phyloP scores from a whole-genome alignment of 2,113 vertebrate genomes.

The Jacana jacana region DNA sequence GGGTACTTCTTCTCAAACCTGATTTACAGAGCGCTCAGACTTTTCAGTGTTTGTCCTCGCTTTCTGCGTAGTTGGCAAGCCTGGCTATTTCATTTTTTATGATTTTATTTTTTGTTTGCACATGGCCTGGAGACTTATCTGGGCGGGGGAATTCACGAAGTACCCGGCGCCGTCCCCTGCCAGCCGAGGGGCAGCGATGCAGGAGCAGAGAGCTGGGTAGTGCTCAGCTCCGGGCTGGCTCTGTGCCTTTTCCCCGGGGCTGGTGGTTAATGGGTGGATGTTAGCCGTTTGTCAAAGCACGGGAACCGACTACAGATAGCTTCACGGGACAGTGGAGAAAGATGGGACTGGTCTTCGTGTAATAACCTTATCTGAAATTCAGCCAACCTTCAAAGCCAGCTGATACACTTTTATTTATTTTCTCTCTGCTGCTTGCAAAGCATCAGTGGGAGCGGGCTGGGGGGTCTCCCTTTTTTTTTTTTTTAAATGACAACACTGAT shows the following conservation, averaged over 20 bases:
- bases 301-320: not conserved
- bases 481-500: not conserved
- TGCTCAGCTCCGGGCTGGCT: not conserved
- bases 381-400: not conserved
- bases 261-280: not conserved
- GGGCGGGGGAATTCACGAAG: not conserved
- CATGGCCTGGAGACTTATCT: not conserved
- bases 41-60: not conserved
- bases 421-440: not conserved
- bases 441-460: not conserved
- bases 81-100: not conserved
- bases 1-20: not conserved
- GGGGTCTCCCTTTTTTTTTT: not conserved
- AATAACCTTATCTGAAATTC: not conserved
- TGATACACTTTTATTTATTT: not conserved
- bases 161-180: not conserved
- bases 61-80: not conserved
- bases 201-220: not conserved
- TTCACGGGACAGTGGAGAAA: not conserved
- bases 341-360: not conserved
- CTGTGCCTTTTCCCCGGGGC: not conserved
- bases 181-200: rapidly evolving
- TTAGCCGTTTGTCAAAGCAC: not conserved
- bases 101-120: not conserved
- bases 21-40: not conserved